These are phyloP conservation scores for Brevipalpus yothersi DNA, from an alignment of 1,140 invertebrate genomes.

Conservation along the genomic window DNA sequence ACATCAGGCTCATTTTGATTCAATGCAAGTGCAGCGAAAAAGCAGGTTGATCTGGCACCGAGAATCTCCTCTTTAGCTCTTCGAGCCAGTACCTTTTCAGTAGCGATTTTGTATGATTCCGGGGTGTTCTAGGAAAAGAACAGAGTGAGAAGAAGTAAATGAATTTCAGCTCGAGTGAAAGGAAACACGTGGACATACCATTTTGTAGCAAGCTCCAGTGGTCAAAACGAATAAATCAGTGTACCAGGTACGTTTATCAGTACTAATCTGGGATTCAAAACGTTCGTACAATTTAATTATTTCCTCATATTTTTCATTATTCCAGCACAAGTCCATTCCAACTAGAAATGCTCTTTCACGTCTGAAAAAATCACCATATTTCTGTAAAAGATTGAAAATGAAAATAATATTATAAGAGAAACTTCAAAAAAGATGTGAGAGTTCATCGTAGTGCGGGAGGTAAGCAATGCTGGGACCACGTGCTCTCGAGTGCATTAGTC, in stretches of 20 bases:
- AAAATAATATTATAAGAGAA: neutral
- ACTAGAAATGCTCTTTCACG: slow-evolving; percentile 40
- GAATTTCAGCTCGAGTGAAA: neutral
- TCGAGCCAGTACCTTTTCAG: too few species aligned
- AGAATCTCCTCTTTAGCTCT: too few species aligned
- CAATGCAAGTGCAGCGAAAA: neutral
- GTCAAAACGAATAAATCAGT: neutral
- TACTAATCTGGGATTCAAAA: neutral
- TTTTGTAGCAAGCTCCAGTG: neutral
- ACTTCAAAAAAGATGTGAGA: neutral
- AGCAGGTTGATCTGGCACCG: neutral
- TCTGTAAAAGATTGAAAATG: slow-evolving; percentile 22
- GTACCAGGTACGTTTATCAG: too few species aligned
- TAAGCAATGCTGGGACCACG: neutral
- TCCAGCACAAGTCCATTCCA: slow-evolving; percentile 41
- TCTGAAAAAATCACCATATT: slow-evolving; percentile 35
- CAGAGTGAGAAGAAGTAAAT: neutral
- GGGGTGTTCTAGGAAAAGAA: neutral
- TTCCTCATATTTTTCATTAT: slow-evolving; percentile 38
- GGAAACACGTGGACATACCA: neutral
- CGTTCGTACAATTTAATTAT: slow-evolving; percentile 23
- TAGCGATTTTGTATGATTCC: neutral
- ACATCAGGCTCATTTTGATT: neutral
- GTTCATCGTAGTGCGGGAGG: neutral
- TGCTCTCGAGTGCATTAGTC: too few species aligned